These are phyloP conservation scores for Eupithecia tripunctaria DNA, from an alignment of 2,888 invertebrate genomes.

Conservation along the genomic window DNA sequence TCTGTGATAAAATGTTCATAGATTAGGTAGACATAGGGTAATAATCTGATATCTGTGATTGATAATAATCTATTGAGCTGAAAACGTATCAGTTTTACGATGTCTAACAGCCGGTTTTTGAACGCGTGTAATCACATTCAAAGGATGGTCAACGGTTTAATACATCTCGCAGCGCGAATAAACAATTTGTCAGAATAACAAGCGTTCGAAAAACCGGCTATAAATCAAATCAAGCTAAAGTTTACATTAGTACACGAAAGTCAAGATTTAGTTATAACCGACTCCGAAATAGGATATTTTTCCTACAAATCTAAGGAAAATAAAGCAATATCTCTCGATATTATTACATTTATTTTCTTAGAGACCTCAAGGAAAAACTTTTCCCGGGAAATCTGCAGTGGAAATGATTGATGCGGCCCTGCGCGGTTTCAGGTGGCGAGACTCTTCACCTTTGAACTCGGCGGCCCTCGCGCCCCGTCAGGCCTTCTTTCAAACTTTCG, in stretches of 20 bases:
- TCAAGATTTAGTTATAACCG: not conserved
- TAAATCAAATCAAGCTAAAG: not conserved
- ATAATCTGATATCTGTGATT: no score
- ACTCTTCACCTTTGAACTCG: slow-evolving; percentile 63
- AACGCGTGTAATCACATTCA: no score
- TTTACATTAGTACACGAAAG: no score
- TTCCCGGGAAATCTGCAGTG: not conserved
- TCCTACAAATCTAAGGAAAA: not conserved
- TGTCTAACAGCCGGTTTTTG: no score
- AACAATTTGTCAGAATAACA: no score
- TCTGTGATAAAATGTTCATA: no score
- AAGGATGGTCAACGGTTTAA: no score
- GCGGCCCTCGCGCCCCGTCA: slow-evolving; percentile 46
- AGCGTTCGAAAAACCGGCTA: no score
- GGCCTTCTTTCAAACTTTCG: slow-evolving; percentile 47
- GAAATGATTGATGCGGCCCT: slow-evolving; percentile 39
- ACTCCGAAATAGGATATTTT: not conserved
- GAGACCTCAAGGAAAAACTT: not conserved
- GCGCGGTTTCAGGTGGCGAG: slow-evolving; percentile 48
- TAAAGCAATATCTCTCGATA: not conserved
- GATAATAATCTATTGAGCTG: no score
- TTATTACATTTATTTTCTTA: not conserved
- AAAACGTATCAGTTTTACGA: no score
- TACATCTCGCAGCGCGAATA: no score
- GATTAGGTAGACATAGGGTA: no score